Evolutionary conservation across 2,113 vertebrate genomes (phyloP), one percentile per base, ranked within the genome.

Genomic region (Corythoichthys intestinalis): DNA sequence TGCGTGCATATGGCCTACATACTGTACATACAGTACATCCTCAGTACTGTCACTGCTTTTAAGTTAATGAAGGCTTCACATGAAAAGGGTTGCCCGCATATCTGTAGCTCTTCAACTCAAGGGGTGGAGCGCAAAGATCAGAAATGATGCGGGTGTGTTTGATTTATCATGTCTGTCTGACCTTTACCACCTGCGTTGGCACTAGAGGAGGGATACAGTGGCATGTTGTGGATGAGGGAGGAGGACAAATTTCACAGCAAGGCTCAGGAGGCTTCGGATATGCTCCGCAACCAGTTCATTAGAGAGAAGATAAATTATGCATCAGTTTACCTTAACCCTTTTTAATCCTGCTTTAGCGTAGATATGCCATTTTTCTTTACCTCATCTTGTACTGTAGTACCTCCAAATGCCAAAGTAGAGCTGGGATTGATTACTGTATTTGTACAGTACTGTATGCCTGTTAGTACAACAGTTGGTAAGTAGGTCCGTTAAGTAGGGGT

Each of bases 81-180:
- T 69, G 67, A 85, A 83, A 83, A 83, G 69, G 63, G 64, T 66
- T 58, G 1, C 50, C 74, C 13, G 3, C 66, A 75, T 9, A 48
- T 73, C 62, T 59, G 60, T 50, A 37, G 44, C 44, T 13, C 67
- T 49, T 72, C 70, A 77, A 71, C 76, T 75, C 75, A 76, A 73
- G 85, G 67, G 64, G 47, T 54, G 77, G 71, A n/a, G 49, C 83
- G 76, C 56, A 79, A 74, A 85, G 79, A 87, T 81, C 68, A 74
- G 38, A 63, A 39, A 20, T 78, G 84, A 87, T 81, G 79, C 82
- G 79, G 82, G 85, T 72, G 70, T 82, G 86, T 89, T 69, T 87
- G 86, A 90, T 88, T 85, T 76, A 80, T 73, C 76, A 80, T 85
- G 79, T 83, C 83, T 86, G 60, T 70, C 83, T 88, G 86, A 89